A percentile compares a stretch with the other conserved stretches of the same genome.
phyloP scores from a whole-genome alignment of 1,140 invertebrate species.

The Calliopsis andreniformis region DNA sequence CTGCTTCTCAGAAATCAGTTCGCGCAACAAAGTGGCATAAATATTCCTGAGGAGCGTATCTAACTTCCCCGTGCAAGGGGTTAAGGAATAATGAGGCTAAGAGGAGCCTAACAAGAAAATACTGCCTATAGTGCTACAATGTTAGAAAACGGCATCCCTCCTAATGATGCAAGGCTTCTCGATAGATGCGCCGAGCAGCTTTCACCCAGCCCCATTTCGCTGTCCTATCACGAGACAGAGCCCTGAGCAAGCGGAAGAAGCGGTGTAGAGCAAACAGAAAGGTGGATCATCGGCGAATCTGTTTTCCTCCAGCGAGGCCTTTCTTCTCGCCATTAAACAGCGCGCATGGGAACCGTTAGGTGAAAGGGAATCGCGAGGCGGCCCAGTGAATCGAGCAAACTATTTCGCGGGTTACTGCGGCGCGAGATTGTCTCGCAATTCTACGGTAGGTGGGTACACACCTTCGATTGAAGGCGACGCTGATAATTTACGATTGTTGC shows the following conservation, averaged over 20 bases:
- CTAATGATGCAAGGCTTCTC: no score
- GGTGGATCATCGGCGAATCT: conserved; percentile 45
- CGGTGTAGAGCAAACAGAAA: not conserved
- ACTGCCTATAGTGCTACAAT: no score
- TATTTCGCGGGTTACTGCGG: conserved; percentile 49
- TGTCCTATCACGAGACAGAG: not conserved
- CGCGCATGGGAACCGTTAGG: conserved; percentile 64
- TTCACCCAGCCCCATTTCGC: conserved; percentile 26
- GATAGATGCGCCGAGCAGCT: conserved; percentile 13
- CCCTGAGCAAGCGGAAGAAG: conserved; percentile 4
- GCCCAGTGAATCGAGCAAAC: conserved; percentile 58
- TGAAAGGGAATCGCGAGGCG: conserved; percentile 63
- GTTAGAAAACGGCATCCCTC: no score
- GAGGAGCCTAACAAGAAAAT: no score
- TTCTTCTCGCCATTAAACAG: conserved; percentile 50
- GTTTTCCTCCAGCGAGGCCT: conserved; percentile 54
- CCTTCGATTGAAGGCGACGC: conserved; percentile 51
- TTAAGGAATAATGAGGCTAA: no score
- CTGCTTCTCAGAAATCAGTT: no score
- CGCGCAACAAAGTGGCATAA: no score
- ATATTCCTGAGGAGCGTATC: no score
- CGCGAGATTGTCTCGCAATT: conserved; percentile 61
- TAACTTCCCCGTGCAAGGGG: no score
- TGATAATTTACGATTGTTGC: conserved; percentile 53
- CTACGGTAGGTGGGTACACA: conserved; percentile 53